A percentile compares a stretch with the other conserved stretches of the same genome.
Conservation (phyloP, 2,113 vertebrate species). For the Gymnobelideus leadbeateri region DNA sequence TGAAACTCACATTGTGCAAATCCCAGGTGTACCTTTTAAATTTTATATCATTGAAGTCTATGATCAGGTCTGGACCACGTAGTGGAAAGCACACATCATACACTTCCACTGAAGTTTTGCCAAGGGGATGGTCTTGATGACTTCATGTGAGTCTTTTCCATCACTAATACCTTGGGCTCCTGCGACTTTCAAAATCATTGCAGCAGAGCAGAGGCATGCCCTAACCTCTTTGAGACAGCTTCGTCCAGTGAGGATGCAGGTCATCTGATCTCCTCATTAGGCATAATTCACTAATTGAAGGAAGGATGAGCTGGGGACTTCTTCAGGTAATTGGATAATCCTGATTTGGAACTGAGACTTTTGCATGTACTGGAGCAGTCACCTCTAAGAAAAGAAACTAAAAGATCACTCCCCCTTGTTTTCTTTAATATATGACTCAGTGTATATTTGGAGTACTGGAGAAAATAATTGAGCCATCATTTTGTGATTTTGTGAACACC, state of each 20-base stretch:
- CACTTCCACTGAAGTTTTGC: neutral
- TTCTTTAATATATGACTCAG: neutral
- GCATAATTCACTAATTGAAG: conserved; percentile 23
- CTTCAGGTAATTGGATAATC: neutral
- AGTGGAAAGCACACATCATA: conserved; percentile 55
- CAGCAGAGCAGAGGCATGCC: conserved; percentile 5
- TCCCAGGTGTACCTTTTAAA: conserved; percentile 59
- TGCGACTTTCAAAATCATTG: conserved; percentile 28
- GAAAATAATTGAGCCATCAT: neutral
- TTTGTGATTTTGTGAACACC: neutral
- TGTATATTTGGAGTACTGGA: neutral
- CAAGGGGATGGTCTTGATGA: conserved; percentile 49
- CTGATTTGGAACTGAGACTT: conserved; percentile 49
- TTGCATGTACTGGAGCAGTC: neutral
- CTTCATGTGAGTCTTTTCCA: conserved; percentile 36
- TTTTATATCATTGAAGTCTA: conserved; percentile 59
- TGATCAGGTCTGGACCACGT: conserved; percentile 21
- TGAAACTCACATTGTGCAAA: conserved; percentile 55
- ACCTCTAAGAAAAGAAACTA: neutral
- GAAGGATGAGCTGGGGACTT: neutral
- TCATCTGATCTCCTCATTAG: conserved; percentile 59
- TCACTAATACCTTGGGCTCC: conserved; percentile 40
- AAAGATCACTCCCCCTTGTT: neutral
- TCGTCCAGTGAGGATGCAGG: conserved; percentile 30
- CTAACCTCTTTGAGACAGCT: conserved; percentile 31